Conservation (phyloP, 2,113 vertebrate genomes). For the Cygnus buccinator region DNA sequence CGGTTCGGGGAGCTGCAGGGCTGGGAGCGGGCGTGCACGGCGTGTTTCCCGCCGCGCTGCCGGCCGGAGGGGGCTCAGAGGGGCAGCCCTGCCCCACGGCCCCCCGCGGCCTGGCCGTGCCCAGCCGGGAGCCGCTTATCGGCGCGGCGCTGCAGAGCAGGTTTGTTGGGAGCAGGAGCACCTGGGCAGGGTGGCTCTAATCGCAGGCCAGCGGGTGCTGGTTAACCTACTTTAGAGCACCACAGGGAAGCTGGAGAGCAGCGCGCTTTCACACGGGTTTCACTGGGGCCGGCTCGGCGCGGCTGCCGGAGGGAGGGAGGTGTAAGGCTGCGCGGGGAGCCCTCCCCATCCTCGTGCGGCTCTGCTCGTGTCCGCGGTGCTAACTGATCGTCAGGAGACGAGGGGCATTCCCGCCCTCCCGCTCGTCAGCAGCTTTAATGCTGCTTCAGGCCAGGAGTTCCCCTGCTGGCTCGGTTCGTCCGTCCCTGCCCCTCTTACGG, state of each 20-base stretch:
- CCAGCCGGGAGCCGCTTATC: neutral
- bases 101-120: neutral
- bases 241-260: neutral
- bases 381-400: no score
- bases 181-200: constrained; percentile 56
- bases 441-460: neutral
- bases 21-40: neutral
- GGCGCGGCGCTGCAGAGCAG: constrained; percentile 37
- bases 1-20: neutral
- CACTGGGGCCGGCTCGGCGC: rapidly evolving
- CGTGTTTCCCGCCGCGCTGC: neutral
- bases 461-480: neutral
- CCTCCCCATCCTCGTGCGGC: no score
- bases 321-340: no score
- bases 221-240: constrained; percentile 44
- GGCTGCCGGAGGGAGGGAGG: neutral
- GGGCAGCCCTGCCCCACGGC: no score
- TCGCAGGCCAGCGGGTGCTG: constrained; percentile 61
- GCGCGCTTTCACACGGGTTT: neutral
- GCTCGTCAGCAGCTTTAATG: neutral
- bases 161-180: constrained; percentile 62
- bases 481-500: rapidly evolving
- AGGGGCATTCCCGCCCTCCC: rapidly evolving
- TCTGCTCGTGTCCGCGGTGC: no score
- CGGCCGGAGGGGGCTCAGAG: rapidly evolving